Base-by-base conservation (phyloP, 2,797 vertebrate genomes). In the Myotis findleyi region DNA sequence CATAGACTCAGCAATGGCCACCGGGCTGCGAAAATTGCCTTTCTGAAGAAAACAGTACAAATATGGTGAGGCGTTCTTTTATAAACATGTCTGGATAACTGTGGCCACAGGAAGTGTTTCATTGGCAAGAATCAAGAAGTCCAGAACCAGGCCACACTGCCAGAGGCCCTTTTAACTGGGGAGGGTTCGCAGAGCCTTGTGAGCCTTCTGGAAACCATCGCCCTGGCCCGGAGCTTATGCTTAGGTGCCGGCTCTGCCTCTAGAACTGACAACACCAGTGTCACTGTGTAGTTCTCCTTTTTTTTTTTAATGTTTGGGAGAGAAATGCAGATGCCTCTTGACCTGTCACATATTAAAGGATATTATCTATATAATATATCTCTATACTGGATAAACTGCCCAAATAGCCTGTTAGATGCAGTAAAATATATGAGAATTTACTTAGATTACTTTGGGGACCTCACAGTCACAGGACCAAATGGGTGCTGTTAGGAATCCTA, bases 11-110 rank as follows among this genome's bases (percentile, higher is more conserved):
- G 76, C 64, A 10, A 38, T 3, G 3, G 55, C 55, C n/a, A 44
- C 51, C 13, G 44, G 57, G 33, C 73, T 41, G 87, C 66, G 73
- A 87, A 93, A 77, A 81, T n/a, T 8, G 41, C 21, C 76, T 33
- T 87, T 89, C 76, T 72, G 59, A 81, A 94, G 30, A 85, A 57
- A 89, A 57, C 21, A 23, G 17, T 66, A 71, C 47, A 79, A 73
- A 62, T 27, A 86, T 2, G 17, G 49, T 12, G 27, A 77, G 20
- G 72, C 33, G 27, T 47, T 49, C 20, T 91, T 79, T 76, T 16
- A 47, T 62, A 62, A 94, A 57, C 27, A 16, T 36, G 88, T 33
- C 30, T 49, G 16, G 59, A 21, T 57, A 51, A 85, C 53, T 36
- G 13, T 2, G 59, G 44, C 88, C n/a, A 66, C 5, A 5, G 27